These are phyloP conservation scores for Agelastica alni DNA, from an alignment of 2,888 invertebrate species.

Conservation along the genomic window DNA sequence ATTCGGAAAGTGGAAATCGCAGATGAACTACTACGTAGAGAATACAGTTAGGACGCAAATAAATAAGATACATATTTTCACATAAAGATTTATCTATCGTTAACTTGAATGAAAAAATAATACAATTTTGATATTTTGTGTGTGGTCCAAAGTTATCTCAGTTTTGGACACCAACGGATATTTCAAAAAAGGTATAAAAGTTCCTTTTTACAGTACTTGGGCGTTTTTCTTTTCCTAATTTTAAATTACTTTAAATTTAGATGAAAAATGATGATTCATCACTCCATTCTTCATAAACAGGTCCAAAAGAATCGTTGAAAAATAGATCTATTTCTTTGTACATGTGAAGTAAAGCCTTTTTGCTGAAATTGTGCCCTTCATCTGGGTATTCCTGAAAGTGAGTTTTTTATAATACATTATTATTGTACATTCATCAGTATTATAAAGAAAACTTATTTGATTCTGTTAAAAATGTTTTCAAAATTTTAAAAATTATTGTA, in stretches of 20 bases:
- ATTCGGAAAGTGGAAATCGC: too few species aligned
- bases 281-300: slow-evolving; percentile 53
- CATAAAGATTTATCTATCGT: too few species aligned
- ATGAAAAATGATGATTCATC: slow-evolving; percentile 56
- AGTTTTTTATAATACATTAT: background rate
- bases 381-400: slow-evolving; percentile 80
- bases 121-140: slow-evolving; percentile 9
- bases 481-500: too few species aligned
- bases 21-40: too few species aligned
- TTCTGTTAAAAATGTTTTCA: too few species aligned
- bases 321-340: slow-evolving; percentile 86
- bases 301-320: slow-evolving; percentile 81
- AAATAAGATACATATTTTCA: too few species aligned
- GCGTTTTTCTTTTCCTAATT: background rate
- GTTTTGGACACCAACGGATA: slow-evolving; percentile 3
- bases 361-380: slow-evolving; percentile 76
- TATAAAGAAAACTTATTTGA: background rate
- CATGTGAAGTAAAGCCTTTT: slow-evolving; percentile 72
- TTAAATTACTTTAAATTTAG: slow-evolving; percentile 21
- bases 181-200: slow-evolving; percentile 4
- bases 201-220: background rate
- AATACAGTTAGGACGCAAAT: too few species aligned
- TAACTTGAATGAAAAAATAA: too few species aligned
- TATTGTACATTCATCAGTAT: background rate
- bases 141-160: slow-evolving; percentile 11